These are phyloP conservation scores for Acheta domesticus DNA, from an alignment of 2,888 invertebrate species.

Conservation along the genomic window DNA sequence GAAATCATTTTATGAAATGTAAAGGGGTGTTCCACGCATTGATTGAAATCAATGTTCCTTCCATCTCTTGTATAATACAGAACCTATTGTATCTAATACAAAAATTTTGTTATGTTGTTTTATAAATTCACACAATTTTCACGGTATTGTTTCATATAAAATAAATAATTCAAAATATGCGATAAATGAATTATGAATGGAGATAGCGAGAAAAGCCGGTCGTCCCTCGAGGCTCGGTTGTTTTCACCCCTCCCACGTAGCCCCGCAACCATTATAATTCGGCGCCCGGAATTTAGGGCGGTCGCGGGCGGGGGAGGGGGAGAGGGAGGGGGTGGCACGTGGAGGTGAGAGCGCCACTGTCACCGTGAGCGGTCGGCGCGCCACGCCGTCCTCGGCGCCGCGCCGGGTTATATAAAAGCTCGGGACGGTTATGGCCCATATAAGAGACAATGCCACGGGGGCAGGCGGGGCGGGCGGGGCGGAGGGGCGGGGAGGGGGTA, in stretches of 20 bases:
- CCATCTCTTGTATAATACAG: no score
- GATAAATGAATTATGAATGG: no score
- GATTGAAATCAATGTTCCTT: no score
- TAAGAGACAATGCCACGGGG: not conserved
- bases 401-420: not conserved
- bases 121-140: no score
- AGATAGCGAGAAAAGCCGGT: not conserved
- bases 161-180: no score
- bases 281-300: not conserved
- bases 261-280: not conserved
- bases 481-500: not conserved
- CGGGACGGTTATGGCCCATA: slow-evolving; percentile 10
- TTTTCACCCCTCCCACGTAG: not conserved
- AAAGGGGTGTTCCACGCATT: no score
- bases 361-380: not conserved
- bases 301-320: not conserved
- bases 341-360: not conserved
- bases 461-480: not conserved
- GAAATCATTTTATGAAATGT: no score
- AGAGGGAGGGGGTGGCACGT: not conserved
- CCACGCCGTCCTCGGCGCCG: not conserved
- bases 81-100: no score
- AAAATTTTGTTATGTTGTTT: no score
- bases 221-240: not conserved
- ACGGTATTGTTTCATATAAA: no score